Base-by-base conservation (phyloP, 2,113 vertebrate species). In the Forbesichthys agassizii region DNA sequence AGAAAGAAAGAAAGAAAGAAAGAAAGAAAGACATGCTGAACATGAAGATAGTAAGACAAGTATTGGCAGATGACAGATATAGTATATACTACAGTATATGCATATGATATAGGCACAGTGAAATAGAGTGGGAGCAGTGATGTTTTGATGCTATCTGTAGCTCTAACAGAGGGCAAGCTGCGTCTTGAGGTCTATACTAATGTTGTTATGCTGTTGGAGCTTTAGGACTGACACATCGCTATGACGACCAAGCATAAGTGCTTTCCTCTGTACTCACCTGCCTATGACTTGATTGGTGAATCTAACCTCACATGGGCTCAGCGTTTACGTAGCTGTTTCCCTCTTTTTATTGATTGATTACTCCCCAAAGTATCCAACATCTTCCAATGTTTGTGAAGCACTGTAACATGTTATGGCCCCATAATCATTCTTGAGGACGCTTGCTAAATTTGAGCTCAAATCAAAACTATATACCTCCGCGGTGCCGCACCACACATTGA, bases 261-360 rank as follows among this genome's bases (percentile, higher is more conserved):
- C 78, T 82, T 85, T 86, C 67, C 60, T 53, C 73, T 87, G 84
- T 86, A 85, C 76, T 71, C 72, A 74, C 66, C 73, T 69, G 63
- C 4, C 12, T 14, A 48, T 9, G 33, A 16, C 61, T 54, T 49
- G 27, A 46, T 46, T 1, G 11, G 65, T 55, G 60, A 61, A 56
- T 54, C 65, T 63, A 46, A 18, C 49, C 42, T 4, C 11, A n/a
- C n/a, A 2, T 1, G n/a, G 9, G 6, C n/a, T 33, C 11, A 52
- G 11, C 13, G 9, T 11, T 12, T 9, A 52, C 49, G 0, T 7
- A 12, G 5, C 11, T 51, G 3, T 51, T 51, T 51, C 3, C 13
- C 11, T 11, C 13, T 11, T 4, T 52, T 52, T 52, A 13, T 16
- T 54, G 52, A 13, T 54, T 42, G 13, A n/a, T 42, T 42, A 42